Evolutionary conservation across 92 coral and sea anemone species (phyloP), one percentile per base, ranked within the genome.

Genomic region (Meandrina meandrites): DNA sequence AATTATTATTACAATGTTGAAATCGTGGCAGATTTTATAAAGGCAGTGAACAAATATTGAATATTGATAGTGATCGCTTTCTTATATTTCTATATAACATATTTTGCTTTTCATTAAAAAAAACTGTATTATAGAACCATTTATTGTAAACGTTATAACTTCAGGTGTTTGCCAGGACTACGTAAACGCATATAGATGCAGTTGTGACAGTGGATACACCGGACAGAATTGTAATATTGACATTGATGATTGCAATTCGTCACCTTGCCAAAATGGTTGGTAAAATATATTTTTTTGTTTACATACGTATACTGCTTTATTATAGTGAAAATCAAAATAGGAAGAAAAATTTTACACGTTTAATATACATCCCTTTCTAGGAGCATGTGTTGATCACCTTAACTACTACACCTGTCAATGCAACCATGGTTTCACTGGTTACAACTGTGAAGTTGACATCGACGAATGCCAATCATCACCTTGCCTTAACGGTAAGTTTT

Each of bases 401-500:
- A 64, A 27, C 27, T 77, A 86, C 36, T 86, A 78, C 68, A 78
- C 84, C 11, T 86, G 89, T 42, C 57, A 24, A 13, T 86, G 89
- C 54, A 42, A 79, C 1, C 21, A 37, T n/a, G 84, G 73, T 12
- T 86, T 57, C 42, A 54, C 72, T 37, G 86, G 90, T 22, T 9
- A 13, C 51, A 50, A 72, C 31, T 87, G 90, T 57, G 80, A 80
- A 5, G 34, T 47, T 48, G 90, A 87, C 47, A 69, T 79, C 42
- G 64, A 87, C 51, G 90, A 87, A 36, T 87, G 90, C 14, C 22
- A 1, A n/a, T 42, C 50, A 1, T 80, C 71, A 24, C 90, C 90
- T 31, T 87, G 90, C 64, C 5, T 50, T 30, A 72, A 58, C 6
- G 90, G 90, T 58, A 70, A 40, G 77, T 45, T 45, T 8, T 45